Evolutionary conservation across 2,888 invertebrate genomes (phyloP).

Genomic region (Digitonthophagus gazella): DNA sequence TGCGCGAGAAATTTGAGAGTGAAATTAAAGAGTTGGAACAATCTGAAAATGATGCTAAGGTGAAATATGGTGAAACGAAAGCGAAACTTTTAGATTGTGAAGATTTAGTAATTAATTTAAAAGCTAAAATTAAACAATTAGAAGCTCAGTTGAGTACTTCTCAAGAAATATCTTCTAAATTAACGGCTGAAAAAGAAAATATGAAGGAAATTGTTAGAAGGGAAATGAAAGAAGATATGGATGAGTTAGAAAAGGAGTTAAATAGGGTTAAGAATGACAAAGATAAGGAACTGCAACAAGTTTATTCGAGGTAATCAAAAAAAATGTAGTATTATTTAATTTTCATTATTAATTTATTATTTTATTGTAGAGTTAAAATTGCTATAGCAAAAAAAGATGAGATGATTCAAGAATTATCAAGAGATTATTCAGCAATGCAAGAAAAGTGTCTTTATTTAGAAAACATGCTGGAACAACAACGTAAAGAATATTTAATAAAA

Average conservation of each 20-base stretch:
- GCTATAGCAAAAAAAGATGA: slow-evolving; percentile 79
- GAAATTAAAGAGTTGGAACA: slow-evolving; percentile 67
- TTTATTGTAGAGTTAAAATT: slow-evolving; percentile 71
- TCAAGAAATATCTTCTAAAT: slow-evolving; percentile 51
- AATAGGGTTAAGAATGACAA: slow-evolving; percentile 59
- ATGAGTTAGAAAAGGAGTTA: slow-evolving; percentile 61
- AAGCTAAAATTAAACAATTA: slow-evolving; percentile 64
- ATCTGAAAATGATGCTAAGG: slow-evolving; percentile 64
- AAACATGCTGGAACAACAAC: slow-evolving; percentile 71
- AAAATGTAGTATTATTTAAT: slow-evolving; percentile 13
- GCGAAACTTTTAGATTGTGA: slow-evolving; percentile 65
- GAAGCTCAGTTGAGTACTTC: slow-evolving; percentile 58
- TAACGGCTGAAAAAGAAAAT: slow-evolving; percentile 57
- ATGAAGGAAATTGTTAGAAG: slow-evolving; percentile 60
- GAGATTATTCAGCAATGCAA: slow-evolving; percentile 67
- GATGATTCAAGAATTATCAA: slow-evolving; percentile 67
- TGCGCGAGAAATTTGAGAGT: slow-evolving; percentile 73
- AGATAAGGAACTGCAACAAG: slow-evolving; percentile 74
- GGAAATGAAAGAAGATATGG: slow-evolving; percentile 63
- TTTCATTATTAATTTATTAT: slow-evolving; percentile 9
- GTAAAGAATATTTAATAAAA: slow-evolving; percentile 64
- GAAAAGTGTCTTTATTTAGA: slow-evolving; percentile 75
- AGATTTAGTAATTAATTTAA: slow-evolving; percentile 57
- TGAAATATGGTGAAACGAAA: slow-evolving; percentile 66
- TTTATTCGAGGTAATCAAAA: slow-evolving; percentile 74